Conservation (phyloP, 2,888 invertebrate species). For the Parnassius mnemosyne region DNA sequence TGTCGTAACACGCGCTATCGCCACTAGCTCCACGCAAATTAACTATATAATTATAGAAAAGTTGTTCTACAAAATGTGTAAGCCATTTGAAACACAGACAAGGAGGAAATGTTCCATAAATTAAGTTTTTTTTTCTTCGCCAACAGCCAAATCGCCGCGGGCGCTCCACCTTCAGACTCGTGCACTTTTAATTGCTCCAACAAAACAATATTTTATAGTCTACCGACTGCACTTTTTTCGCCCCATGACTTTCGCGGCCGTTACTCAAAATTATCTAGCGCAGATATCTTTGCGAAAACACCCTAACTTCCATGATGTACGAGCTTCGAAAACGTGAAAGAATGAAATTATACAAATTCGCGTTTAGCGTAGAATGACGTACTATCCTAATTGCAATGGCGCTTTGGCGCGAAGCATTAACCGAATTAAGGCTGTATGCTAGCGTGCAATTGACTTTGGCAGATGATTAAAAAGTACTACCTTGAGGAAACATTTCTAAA, state of each 20-base stretch:
- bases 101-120: slow-evolving; percentile 26
- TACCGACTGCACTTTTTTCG: slow-evolving; percentile 60
- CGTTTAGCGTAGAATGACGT: slow-evolving; percentile 1
- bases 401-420: slow-evolving; percentile 4
- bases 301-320: slow-evolving; percentile 59
- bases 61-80: slow-evolving; percentile 3
- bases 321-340: slow-evolving; percentile 57
- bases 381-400: neutral
- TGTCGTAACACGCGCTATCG: too few species aligned
- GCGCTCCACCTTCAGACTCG: slow-evolving; percentile 31
- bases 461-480: slow-evolving; percentile 1
- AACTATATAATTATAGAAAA: slow-evolving; percentile 9
- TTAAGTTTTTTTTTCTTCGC: slow-evolving; percentile 27
- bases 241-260: slow-evolving; percentile 51
- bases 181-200: slow-evolving; percentile 70
- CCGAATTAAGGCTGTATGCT: slow-evolving; percentile 1
- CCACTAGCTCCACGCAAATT: neutral
- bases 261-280: slow-evolving; percentile 77
- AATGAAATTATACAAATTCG: slow-evolving; percentile 25
- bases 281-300: slow-evolving; percentile 64
- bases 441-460: slow-evolving; percentile 2
- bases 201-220: slow-evolving; percentile 71
- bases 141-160: slow-evolving; percentile 31
- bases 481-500: neutral
- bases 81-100: slow-evolving; percentile 21